Evolutionary conservation across 2,888 invertebrate genomes (phyloP).

Genomic region (Ctena decussata): DNA sequence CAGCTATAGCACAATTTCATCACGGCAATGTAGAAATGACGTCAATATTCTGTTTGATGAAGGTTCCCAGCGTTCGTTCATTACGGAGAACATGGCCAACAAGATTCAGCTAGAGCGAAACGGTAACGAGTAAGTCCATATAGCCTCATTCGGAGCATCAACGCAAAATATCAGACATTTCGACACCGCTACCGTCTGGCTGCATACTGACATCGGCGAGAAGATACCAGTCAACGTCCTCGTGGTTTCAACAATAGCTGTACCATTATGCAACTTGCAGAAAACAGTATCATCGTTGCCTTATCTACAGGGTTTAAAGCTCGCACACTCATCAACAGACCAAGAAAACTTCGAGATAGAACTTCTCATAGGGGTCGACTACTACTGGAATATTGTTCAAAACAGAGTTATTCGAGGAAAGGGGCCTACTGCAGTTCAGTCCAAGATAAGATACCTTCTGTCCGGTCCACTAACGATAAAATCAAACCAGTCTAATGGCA

Average conservation of each 20-base stretch:
- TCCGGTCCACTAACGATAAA: too few species aligned
- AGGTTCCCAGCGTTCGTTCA: conserved; percentile 43
- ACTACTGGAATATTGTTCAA: conserved; percentile 54
- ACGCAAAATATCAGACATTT: conserved; percentile 3
- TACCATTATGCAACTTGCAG: conserved; percentile 22
- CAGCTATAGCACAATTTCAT: conserved; percentile 6
- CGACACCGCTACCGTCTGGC: conserved; percentile 12
- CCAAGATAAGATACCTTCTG: too few species aligned
- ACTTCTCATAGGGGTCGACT: conserved; percentile 25
- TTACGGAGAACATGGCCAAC: conserved; percentile 36
- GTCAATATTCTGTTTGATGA: conserved; percentile 36
- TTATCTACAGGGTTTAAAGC: conserved; percentile 13
- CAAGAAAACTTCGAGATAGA: too few species aligned
- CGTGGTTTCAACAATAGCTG: conserved; percentile 52
- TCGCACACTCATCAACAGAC: conserved; percentile 47
- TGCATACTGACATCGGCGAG: conserved; percentile 25
- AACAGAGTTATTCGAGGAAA: conserved; percentile 36
- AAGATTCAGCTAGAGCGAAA: conserved; percentile 28
- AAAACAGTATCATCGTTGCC: background rate
- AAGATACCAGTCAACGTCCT: conserved; percentile 48
- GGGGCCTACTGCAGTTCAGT: conserved; percentile 56
- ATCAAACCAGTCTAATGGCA: too few species aligned
- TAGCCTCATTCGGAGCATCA: conserved; percentile 42
- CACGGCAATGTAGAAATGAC: background rate
- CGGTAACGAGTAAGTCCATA: conserved; percentile 24